A percentile compares a stretch with the other conserved stretches of the same genome.
Conservation (phyloP, 1,140 invertebrate genomes). For the Dinoponera quadriceps region DNA sequence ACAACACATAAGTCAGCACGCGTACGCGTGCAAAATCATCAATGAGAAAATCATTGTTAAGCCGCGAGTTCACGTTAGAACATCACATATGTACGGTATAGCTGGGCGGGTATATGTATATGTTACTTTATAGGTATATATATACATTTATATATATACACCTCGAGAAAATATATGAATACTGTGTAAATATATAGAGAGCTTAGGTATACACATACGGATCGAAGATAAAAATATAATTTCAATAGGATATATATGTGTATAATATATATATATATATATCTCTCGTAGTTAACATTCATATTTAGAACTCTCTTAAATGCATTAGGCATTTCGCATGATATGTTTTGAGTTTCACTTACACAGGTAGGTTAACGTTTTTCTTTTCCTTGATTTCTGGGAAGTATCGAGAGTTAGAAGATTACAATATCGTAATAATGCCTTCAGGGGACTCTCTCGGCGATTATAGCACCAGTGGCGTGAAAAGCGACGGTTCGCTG, state of each 20-base stretch:
- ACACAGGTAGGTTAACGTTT: conserved; percentile 60
- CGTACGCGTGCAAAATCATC: neutral
- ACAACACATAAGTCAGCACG: neutral
- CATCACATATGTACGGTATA: conserved; percentile 57
- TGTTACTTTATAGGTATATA: conserved; percentile 49
- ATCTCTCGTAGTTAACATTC: conserved; percentile 72
- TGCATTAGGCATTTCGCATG: conserved; percentile 77
- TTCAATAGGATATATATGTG: conserved; percentile 71
- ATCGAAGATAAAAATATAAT: conserved; percentile 82
- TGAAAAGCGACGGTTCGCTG: conserved; percentile 59
- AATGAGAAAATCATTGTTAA: conserved; percentile 14
- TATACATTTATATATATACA: conserved; percentile 60
- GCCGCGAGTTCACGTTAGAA: neutral
- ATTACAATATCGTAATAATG: conserved; percentile 28
- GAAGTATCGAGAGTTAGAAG: conserved; percentile 24
- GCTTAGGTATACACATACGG: conserved; percentile 71
- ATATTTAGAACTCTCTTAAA: conserved; percentile 75
- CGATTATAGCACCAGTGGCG: conserved; percentile 62
- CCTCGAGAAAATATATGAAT: conserved; percentile 69
- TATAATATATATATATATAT: conserved; percentile 11
- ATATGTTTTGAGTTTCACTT: conserved; percentile 73
- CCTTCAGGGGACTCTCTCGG: conserved; percentile 58
- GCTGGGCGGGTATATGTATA: conserved; percentile 48
- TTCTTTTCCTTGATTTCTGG: no score
- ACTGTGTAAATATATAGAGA: conserved; percentile 70